Percentiles rank a stretch among this genome's conserved stretches.
phyloP scores from a whole-genome alignment of 2,113 vertebrate genomes.

The Myiopsitta monachus region DNA sequence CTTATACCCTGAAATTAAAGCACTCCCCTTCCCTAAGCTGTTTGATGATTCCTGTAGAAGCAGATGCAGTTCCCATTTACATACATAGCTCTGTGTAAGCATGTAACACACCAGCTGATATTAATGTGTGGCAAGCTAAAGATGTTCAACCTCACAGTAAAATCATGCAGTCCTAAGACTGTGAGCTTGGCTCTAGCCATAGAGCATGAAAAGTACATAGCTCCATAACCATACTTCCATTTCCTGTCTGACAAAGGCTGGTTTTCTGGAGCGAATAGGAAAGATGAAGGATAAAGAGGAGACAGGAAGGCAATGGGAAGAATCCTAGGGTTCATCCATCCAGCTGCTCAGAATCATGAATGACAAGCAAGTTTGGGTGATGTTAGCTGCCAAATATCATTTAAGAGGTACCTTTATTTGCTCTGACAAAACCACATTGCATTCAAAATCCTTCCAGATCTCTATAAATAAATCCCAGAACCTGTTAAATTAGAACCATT shows the following conservation, averaged over 20 bases:
- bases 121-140: neutral
- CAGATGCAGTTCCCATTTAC: neutral
- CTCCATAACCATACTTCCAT: neutral
- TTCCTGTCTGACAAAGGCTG: neutral
- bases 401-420: conserved; percentile 28
- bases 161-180: neutral
- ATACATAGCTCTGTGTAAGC: neutral
- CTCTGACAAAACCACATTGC: conserved; percentile 16
- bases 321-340: neutral
- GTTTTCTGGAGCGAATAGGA: neutral
- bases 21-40: neutral
- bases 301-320: neutral
- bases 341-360: neutral
- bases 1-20: neutral
- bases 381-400: neutral
- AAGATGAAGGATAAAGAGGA: neutral
- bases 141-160: neutral
- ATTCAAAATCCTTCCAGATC: conserved; percentile 56
- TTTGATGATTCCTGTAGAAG: neutral
- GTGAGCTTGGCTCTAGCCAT: neutral
- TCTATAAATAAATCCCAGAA: conserved; percentile 59
- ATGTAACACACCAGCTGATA: neutral
- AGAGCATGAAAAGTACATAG: neutral
- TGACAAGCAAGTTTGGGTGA: conserved; percentile 1
- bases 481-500: conserved; percentile 50